These are phyloP conservation scores for Cettia cetti DNA, from an alignment of 2,113 vertebrate species.

Conservation along the genomic window DNA sequence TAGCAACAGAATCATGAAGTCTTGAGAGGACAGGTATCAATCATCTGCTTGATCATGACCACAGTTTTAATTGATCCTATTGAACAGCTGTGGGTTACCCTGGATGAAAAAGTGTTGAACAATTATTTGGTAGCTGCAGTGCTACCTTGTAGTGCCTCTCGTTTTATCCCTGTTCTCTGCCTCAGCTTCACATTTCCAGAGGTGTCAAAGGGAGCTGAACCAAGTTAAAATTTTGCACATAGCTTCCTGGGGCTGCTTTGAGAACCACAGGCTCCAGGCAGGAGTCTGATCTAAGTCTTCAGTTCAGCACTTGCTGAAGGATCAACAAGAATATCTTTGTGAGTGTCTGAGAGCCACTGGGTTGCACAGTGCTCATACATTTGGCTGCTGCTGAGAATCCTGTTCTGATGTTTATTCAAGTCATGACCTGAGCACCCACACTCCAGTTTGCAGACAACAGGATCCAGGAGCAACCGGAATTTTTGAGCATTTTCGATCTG, in stretches of 20 bases:
- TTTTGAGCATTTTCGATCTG: slow-evolving; percentile 4
- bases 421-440: background rate
- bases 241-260: background rate
- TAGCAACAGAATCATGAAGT: background rate
- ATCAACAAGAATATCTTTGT: background rate
- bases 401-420: background rate
- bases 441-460: background rate
- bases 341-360: background rate
- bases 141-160: background rate
- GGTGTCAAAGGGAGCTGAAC: background rate
- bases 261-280: background rate
- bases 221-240: background rate
- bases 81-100: background rate
- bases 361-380: background rate
- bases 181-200: background rate
- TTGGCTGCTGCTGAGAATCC: background rate
- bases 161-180: background rate
- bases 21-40: background rate
- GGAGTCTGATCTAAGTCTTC: background rate
- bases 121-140: background rate
- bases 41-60: background rate
- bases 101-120: background rate
- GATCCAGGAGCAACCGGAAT: background rate
- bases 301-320: background rate
- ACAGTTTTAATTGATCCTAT: background rate